Conservation (phyloP, 1,140 invertebrate genomes). For the Yoshiicerus persimilis region DNA sequence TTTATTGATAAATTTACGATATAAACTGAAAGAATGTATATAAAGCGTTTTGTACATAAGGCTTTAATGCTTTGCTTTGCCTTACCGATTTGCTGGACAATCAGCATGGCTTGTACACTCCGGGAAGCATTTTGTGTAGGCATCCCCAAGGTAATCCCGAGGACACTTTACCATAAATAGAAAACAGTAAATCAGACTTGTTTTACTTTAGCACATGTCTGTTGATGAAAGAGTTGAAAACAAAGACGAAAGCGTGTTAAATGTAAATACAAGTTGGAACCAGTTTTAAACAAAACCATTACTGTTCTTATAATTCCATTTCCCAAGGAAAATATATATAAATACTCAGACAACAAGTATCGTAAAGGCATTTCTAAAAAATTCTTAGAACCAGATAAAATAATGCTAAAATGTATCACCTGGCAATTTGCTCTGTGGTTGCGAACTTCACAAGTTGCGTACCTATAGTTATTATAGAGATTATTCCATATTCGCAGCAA, state of each 20-base stretch:
- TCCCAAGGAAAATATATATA: too few relatives aligned
- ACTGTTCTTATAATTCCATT: too few relatives aligned
- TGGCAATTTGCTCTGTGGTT: neutral
- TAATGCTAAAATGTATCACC: too few relatives aligned
- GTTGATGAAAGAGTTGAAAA: too few relatives aligned
- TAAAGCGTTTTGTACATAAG: neutral
- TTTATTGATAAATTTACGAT: neutral
- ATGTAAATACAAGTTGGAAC: too few relatives aligned
- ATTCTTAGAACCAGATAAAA: too few relatives aligned
- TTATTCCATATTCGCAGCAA: neutral
- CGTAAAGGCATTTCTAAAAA: too few relatives aligned
- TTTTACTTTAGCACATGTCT: too few relatives aligned
- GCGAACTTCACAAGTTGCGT: conserved; percentile 50
- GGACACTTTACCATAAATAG: neutral
- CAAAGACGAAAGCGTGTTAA: too few relatives aligned
- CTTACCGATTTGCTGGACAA: conserved; percentile 52
- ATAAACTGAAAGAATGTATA: too few relatives aligned
- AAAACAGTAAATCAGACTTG: neutral
- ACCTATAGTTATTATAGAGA: neutral
- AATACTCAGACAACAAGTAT: too few relatives aligned
- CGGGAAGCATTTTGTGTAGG: conserved; percentile 51
- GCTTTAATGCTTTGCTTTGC: neutral
- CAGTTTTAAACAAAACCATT: too few relatives aligned
- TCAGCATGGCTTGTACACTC: conserved; percentile 53
- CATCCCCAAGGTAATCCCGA: conserved; percentile 53